These are phyloP conservation scores for Bubalus kerabau DNA, from an alignment of 2,113 vertebrate species.

Conservation along the genomic window DNA sequence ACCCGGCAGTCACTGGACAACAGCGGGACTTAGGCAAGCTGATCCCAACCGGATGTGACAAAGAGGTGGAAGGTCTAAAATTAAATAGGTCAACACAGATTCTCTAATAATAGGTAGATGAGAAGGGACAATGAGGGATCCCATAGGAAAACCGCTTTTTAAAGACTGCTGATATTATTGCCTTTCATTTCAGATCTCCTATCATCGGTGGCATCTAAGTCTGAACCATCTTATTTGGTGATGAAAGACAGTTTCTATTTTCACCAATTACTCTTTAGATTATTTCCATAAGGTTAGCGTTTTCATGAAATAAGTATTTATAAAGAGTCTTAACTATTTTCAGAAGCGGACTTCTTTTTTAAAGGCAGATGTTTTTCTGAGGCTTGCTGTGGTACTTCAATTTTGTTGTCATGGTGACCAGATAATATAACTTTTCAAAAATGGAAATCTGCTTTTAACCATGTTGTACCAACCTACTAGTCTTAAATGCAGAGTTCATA, in stretches of 20 bases:
- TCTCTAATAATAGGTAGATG: constrained; percentile 37
- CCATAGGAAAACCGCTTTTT: constrained; percentile 5
- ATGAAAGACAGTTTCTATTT: background rate
- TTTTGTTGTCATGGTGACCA: constrained; percentile 58
- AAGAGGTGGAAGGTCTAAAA: constrained; percentile 50
- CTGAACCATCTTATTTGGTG: background rate
- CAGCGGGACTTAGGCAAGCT: constrained; percentile 17
- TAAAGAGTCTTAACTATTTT: background rate
- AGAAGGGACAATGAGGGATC: background rate
- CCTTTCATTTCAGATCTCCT: constrained; percentile 12
- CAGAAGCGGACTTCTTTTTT: background rate
- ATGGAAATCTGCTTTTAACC: constrained; percentile 41
- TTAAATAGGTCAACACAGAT: constrained; percentile 53
- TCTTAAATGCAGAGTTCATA: background rate
- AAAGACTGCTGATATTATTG: background rate
- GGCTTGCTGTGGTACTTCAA: background rate
- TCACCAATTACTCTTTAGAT: background rate
- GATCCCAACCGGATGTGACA: constrained; percentile 49
- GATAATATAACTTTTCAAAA: constrained; percentile 60
- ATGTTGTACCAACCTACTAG: background rate
- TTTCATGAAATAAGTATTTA: constrained; percentile 3
- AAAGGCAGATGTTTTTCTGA: constrained; percentile 8
- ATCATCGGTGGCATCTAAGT: background rate
- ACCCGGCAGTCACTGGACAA: background rate
- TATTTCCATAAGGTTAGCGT: background rate